These are phyloP conservation scores for Pseudomyrmex concolor DNA, from an alignment of 1,140 invertebrate genomes.

Conservation along the genomic window DNA sequence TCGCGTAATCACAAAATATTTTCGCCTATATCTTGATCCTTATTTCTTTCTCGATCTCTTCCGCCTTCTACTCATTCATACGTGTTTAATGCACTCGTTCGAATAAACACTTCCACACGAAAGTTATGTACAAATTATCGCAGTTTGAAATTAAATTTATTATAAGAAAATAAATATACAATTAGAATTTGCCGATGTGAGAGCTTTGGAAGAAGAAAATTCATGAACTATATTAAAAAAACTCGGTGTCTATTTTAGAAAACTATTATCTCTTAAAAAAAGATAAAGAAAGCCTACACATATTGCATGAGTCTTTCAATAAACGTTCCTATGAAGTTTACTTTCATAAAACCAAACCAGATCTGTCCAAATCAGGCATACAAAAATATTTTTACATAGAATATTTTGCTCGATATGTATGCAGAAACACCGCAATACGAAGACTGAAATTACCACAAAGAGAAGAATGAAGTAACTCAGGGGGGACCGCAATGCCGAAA, in stretches of 20 bases:
- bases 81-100: background rate
- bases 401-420: background rate
- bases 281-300: background rate
- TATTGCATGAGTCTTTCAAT: background rate
- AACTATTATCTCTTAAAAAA: background rate
- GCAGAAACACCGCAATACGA: background rate
- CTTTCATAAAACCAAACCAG: background rate
- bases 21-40: slow-evolving; percentile 28
- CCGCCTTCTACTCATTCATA: background rate
- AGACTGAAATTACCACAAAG: background rate
- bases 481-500: background rate
- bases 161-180: background rate
- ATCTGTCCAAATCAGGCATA: background rate
- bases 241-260: background rate
- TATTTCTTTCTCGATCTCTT: slow-evolving; percentile 23
- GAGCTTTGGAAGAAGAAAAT: too few species aligned
- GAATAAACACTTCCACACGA: background rate
- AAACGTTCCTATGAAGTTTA: background rate
- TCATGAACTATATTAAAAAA: too few species aligned
- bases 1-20: slow-evolving; percentile 72
- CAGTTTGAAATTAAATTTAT: background rate
- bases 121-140: background rate
- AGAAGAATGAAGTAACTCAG: too few species aligned
- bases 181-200: background rate
- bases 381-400: slow-evolving; percentile 5